Percentiles rank a stretch among this genome's conserved stretches.
Evolutionary conservation across 1,140 invertebrate species (phyloP).

Genomic region (Drosophila nigrodunni): DNA sequence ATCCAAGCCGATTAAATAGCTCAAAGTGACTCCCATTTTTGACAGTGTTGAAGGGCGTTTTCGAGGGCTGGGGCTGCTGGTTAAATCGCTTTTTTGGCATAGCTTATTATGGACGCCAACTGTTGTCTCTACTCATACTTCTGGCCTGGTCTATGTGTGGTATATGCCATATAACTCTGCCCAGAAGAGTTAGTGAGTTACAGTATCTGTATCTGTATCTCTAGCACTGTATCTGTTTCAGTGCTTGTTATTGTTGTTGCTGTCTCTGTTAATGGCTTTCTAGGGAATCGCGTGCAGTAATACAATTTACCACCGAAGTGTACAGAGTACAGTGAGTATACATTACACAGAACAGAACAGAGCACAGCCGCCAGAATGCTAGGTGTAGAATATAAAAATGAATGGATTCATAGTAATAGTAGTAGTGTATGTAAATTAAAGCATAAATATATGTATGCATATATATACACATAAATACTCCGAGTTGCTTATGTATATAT

Average conservation of each 20-base stretch:
- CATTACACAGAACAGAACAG: neutral
- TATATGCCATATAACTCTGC: slow-evolving; percentile 31
- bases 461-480: slow-evolving; percentile 13
- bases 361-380: slow-evolving; percentile 8
- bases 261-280: slow-evolving; percentile 75
- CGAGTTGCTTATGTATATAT: slow-evolving; percentile 14
- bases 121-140: slow-evolving; percentile 25
- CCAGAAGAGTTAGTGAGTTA: slow-evolving; percentile 57
- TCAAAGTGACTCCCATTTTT: too few species aligned
- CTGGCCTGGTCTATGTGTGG: neutral
- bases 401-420: slow-evolving; percentile 10
- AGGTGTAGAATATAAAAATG: slow-evolving; percentile 44
- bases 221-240: slow-evolving; percentile 17
- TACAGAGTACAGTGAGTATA: neutral
- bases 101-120: slow-evolving; percentile 59
- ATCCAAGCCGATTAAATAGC: too few species aligned
- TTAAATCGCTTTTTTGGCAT: slow-evolving; percentile 49
- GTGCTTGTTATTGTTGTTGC: slow-evolving; percentile 34
- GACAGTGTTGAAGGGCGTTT: neutral
- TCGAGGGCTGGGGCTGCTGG: neutral
- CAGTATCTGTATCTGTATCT: slow-evolving; percentile 14
- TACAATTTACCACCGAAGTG: slow-evolving; percentile 63
- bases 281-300: slow-evolving; percentile 78
- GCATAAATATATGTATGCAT: slow-evolving; percentile 35
- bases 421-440: slow-evolving; percentile 46